These are phyloP conservation scores for Rhynchopsitta pachyrhyncha DNA, from an alignment of 2,113 vertebrate genomes.

Conservation along the genomic window DNA sequence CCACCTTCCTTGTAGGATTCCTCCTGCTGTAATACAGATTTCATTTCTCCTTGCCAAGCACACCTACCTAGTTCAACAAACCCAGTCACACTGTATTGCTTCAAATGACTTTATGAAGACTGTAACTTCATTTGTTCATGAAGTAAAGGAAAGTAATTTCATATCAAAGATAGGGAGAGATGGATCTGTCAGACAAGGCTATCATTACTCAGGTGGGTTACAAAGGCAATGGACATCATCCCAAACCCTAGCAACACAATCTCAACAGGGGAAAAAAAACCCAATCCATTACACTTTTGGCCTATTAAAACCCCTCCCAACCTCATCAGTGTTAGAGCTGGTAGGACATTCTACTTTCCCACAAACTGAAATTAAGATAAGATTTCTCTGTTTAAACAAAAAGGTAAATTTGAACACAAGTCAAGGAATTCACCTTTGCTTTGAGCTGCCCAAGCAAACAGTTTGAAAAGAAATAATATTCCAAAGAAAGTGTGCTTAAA, in stretches of 20 bases:
- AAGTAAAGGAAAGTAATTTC: neutral
- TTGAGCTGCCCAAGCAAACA: neutral
- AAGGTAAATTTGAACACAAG: neutral
- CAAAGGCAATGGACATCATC: neutral
- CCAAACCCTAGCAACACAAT: neutral
- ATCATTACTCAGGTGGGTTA: neutral
- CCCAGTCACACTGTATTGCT: neutral
- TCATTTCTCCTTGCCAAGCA: neutral
- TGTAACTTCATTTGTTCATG: neutral
- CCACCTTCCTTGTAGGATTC: neutral
- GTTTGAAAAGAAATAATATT: neutral
- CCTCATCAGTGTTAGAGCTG: neutral
- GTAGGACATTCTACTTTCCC: neutral
- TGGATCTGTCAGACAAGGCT: neutral
- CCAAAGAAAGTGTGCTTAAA: neutral
- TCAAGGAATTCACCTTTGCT: neutral
- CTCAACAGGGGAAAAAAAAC: neutral
- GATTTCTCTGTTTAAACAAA: neutral
- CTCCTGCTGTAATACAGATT: neutral
- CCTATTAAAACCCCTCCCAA: neutral
- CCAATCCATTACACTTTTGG: rapidly evolving
- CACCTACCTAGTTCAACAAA: neutral
- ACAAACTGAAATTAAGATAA: neutral
- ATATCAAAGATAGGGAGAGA: neutral
- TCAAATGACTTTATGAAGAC: neutral